Base-by-base conservation (phyloP, 2,113 vertebrate species). In the Syngnathus scovelli region DNA sequence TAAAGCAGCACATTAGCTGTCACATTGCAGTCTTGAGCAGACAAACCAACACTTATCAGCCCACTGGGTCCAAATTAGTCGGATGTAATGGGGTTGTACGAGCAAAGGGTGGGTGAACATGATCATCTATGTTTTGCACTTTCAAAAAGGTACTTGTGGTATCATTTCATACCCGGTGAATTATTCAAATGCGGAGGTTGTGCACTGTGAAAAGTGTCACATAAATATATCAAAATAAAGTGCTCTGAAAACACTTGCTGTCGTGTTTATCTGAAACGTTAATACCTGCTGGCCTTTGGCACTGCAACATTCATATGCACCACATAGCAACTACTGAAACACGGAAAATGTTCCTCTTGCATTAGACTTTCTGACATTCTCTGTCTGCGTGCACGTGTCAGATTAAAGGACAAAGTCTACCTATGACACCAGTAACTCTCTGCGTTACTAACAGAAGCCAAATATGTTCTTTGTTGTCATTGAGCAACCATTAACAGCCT, bases 1-100 rank as follows among this genome's bases (percentile, higher is more conserved):
- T 75, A 70, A 55, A 72, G 60, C 49, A 66, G 55, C 67, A 69
- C 69, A 72, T 66, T 64, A 54, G 55, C 74, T 52, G 73, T 84
- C 78, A 78, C 52, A 0, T 0, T 36, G 52, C 41, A 41, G 36
- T 74, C 73, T 68, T 65, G 23, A 76, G 49, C 58, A 64, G 60
- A 66, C 60, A 77, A 83, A 64, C 69, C 56, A 54, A 60, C 70
- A 83, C 78, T 83, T 72, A 77, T 80, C 80, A 76, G 66, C 76
- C 59, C 54, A 64, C 77, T 60, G 69, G 75, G 77, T 71, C 60
- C 38, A 69, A 75, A 80, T 84, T 82, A 83, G 76, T 81, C 54
- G 56, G 63, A 62, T 23, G 65, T 77, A 76, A 80, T 64, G 66
- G 71, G 61, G 43, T 68, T 77, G 44, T 76, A 38, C 18, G 58